These are phyloP conservation scores for Nipponacmea schrenckii DNA, from an alignment of 2,888 invertebrate species.

Conservation along the genomic window DNA sequence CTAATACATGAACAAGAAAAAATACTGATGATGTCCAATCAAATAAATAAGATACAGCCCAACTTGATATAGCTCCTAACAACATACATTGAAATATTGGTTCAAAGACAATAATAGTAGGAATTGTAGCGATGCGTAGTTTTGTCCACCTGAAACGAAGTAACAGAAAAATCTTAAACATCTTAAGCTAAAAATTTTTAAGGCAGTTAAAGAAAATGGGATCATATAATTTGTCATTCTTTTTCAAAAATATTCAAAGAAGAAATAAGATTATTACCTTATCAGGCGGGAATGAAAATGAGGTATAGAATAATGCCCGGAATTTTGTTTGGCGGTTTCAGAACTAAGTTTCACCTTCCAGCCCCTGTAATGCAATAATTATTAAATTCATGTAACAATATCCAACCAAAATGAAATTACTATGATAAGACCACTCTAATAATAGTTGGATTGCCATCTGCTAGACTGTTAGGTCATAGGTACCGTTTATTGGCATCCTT, in stretches of 20 bases:
- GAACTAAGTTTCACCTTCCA: conserved; percentile 91
- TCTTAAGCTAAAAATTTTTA: too few species aligned
- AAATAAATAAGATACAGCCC: conserved; percentile 85
- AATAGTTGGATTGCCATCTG: too few species aligned
- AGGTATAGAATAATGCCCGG: conserved; percentile 86
- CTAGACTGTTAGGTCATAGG: too few species aligned
- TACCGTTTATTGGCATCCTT: too few species aligned
- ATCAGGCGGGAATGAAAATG: conserved; percentile 83
- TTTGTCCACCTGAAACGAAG: conserved; percentile 85
- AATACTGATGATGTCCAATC: conserved; percentile 89
- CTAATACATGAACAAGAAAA: conserved; percentile 88
- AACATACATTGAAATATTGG: conserved; percentile 95
- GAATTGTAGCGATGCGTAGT: conserved; percentile 93
- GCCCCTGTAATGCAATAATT: conserved; percentile 71
- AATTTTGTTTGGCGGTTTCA: conserved; percentile 95
- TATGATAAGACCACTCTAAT: too few species aligned
- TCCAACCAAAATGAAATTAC: too few species aligned
- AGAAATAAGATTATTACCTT: conserved; percentile 61
- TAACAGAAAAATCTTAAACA: not conserved
- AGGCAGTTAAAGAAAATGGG: too few species aligned
- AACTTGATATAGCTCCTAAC: conserved; percentile 89
- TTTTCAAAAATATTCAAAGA: not conserved
- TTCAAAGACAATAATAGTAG: conserved; percentile 88
- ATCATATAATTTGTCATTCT: too few species aligned
- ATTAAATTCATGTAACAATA: too few species aligned